A percentile compares a stretch with the other conserved stretches of the same genome.
phyloP scores from a whole-genome alignment of 2,797 vertebrate species.

The Momotus momota region DNA sequence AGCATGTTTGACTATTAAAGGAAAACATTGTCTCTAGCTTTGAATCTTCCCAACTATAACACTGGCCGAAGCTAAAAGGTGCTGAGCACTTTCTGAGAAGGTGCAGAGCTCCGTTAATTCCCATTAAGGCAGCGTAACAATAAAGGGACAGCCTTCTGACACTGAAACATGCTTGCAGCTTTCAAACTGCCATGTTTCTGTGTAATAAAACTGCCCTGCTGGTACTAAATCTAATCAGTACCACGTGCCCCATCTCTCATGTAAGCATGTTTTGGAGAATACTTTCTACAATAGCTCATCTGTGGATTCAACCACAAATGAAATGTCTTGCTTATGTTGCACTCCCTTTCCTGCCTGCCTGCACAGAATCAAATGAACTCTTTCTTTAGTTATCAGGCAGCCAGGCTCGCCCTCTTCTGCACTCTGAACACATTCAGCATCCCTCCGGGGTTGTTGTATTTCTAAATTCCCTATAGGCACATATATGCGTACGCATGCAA shows the following conservation, averaged over 20 bases:
- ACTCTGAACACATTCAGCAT: background rate
- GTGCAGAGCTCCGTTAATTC: background rate
- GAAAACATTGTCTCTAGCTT: slow-evolving; percentile 20
- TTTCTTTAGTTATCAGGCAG: slow-evolving; percentile 46
- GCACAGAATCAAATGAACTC: slow-evolving; percentile 1
- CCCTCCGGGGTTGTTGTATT: background rate
- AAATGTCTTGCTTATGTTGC: slow-evolving; percentile 67
- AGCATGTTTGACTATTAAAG: slow-evolving; percentile 44
- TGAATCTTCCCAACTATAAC: background rate
- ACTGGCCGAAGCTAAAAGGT: background rate
- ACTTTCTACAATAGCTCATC: slow-evolving; percentile 76
- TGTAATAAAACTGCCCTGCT: slow-evolving; percentile 64
- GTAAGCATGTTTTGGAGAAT: slow-evolving; percentile 74
- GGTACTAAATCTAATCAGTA: slow-evolving; percentile 74
- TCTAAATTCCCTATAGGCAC: background rate
- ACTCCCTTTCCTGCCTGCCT: slow-evolving; percentile 54
- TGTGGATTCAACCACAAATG: slow-evolving; percentile 72
- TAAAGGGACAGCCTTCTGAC: background rate
- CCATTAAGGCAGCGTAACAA: background rate
- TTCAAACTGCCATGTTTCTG: background rate
- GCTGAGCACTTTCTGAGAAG: slow-evolving; percentile 13
- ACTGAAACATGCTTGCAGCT: background rate
- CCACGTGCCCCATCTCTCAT: slow-evolving; percentile 66
- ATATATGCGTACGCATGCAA: background rate
- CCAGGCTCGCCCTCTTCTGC: slow-evolving; percentile 2